phyloP scores from a whole-genome alignment of 1,140 invertebrate genomes.

The Chlorops oryzae region DNA sequence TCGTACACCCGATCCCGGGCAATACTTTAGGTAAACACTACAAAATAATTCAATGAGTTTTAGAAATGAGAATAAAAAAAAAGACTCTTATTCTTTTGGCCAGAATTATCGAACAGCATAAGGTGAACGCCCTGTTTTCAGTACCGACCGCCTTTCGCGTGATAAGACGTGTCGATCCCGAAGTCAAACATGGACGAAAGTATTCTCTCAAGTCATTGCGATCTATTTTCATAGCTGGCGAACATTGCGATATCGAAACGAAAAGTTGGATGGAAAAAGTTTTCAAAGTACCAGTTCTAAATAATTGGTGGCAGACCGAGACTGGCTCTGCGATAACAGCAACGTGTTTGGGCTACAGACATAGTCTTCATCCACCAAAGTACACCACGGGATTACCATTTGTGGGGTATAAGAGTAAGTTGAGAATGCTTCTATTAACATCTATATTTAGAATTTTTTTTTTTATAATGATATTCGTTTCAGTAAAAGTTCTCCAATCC shows the following conservation, averaged over 20 bases:
- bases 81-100: too few species aligned
- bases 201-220: conserved; percentile 69
- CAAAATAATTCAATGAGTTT: background rate
- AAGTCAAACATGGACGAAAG: conserved; percentile 58
- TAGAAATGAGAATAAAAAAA: background rate
- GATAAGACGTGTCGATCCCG: conserved; percentile 69
- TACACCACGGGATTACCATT: conserved; percentile 68
- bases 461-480: background rate
- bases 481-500: conserved; percentile 66
- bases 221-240: conserved; percentile 82
- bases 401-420: conserved; percentile 76
- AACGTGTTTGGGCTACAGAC: conserved; percentile 70
- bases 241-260: conserved; percentile 89
- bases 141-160: conserved; percentile 83
- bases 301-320: conserved; percentile 96
- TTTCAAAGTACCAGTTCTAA: conserved; percentile 78
- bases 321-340: conserved; percentile 85
- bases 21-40: conserved; percentile 55
- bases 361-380: conserved; percentile 55
- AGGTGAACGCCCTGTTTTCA: conserved; percentile 77
- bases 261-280: conserved; percentile 76
- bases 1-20: conserved; percentile 81
- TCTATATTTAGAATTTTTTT: background rate
- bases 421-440: background rate
- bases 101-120: conserved; percentile 80